These are phyloP conservation scores for Urocynchramus pylzowi DNA, from an alignment of 2,113 vertebrate genomes.

Conservation along the genomic window DNA sequence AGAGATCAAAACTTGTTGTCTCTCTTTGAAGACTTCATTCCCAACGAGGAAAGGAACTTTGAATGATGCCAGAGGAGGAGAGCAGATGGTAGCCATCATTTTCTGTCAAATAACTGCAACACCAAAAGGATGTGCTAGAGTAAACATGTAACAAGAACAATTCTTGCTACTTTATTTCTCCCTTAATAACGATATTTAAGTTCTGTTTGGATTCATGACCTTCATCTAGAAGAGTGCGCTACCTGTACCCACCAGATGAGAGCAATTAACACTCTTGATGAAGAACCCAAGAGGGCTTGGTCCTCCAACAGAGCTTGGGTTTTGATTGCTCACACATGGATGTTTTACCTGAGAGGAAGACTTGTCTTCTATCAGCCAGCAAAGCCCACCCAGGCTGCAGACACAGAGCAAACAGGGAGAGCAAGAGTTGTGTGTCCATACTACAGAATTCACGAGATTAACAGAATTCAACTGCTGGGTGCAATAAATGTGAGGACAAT, in stretches of 20 bases:
- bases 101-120: constrained; percentile 55
- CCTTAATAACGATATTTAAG: neutral
- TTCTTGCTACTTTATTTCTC: constrained; percentile 3
- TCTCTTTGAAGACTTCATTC: neutral
- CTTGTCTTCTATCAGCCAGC: neutral
- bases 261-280: neutral
- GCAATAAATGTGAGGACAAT: neutral
- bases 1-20: neutral
- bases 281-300: neutral
- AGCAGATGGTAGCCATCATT: constrained; percentile 61
- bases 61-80: neutral
- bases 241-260: neutral
- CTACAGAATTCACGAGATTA: neutral
- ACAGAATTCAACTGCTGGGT: neutral
- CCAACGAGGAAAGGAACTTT: neutral
- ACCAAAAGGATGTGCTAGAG: constrained; percentile 52
- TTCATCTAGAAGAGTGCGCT: neutral
- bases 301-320: neutral
- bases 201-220: neutral
- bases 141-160: constrained; percentile 50
- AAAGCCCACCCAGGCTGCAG: neutral
- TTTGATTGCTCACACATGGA: neutral
- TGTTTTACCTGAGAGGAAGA: neutral
- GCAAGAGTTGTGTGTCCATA: neutral
- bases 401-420: neutral